These are phyloP conservation scores for Dicrostonyx torquatus DNA, from an alignment of 2,797 vertebrate species.

Conservation along the genomic window DNA sequence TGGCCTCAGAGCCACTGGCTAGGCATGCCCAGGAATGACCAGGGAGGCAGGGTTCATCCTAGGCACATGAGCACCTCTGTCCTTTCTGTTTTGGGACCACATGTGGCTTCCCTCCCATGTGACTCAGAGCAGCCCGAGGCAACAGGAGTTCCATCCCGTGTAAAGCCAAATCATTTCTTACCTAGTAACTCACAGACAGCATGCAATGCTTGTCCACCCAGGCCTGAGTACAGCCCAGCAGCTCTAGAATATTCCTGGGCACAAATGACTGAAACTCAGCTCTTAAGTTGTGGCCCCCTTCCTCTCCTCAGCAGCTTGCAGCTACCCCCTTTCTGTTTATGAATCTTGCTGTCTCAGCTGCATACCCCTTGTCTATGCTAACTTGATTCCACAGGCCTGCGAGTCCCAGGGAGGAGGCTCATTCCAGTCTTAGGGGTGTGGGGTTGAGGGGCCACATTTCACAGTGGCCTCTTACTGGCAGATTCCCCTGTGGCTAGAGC, in stretches of 20 bases:
- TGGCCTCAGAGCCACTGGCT: background rate
- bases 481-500: background rate
- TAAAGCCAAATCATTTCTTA: background rate
- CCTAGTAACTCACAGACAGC: background rate
- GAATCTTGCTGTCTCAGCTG: background rate
- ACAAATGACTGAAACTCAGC: background rate
- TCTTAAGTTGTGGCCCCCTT: background rate
- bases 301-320: background rate
- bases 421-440: background rate
- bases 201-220: background rate
- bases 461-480: background rate
- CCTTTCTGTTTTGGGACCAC: background rate
- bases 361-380: background rate
- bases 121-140: background rate
- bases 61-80: background rate
- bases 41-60: background rate
- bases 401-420: background rate
- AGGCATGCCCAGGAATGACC: background rate
- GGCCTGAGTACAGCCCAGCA: background rate
- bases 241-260: background rate
- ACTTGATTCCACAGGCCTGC: background rate
- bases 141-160: background rate
- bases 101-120: background rate
- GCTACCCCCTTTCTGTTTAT: background rate
- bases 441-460: background rate